Conservation (phyloP, 2,888 invertebrate genomes). For the Julus scandinavius region DNA sequence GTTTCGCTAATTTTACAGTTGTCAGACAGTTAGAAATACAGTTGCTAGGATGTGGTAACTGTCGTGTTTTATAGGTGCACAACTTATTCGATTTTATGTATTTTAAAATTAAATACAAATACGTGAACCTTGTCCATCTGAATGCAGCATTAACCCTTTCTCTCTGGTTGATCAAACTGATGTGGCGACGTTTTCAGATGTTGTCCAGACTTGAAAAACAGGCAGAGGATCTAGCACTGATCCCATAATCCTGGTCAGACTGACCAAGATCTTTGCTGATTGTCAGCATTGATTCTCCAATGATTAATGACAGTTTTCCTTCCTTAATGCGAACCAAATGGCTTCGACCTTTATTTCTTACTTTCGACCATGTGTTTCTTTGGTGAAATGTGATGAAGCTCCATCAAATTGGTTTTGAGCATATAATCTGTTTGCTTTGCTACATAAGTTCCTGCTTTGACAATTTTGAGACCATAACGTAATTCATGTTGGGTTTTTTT, state of each 20-base stretch:
- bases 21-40: no score
- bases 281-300: conserved; percentile 3
- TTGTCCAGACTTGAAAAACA: background rate
- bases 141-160: background rate
- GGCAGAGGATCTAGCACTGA: background rate
- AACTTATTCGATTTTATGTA: no score
- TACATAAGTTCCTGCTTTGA: background rate
- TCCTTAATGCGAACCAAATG: background rate
- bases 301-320: background rate
- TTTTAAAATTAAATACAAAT: no score
- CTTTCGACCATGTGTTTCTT: background rate
- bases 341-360: background rate
- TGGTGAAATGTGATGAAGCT: background rate
- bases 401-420: conserved; percentile 26
- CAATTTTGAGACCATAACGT: background rate
- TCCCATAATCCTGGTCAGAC: conserved; percentile 29
- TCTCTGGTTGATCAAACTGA: background rate
- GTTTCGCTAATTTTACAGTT: no score
- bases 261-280: conserved; percentile 13
- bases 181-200: conserved; percentile 8
- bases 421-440: background rate
- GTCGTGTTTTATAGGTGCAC: no score
- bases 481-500: background rate
- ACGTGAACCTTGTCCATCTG: background rate
- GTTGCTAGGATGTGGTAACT: no score